Evolutionary conservation across 2,888 invertebrate species (phyloP).

Genomic region (Harpalus rubripes): DNA sequence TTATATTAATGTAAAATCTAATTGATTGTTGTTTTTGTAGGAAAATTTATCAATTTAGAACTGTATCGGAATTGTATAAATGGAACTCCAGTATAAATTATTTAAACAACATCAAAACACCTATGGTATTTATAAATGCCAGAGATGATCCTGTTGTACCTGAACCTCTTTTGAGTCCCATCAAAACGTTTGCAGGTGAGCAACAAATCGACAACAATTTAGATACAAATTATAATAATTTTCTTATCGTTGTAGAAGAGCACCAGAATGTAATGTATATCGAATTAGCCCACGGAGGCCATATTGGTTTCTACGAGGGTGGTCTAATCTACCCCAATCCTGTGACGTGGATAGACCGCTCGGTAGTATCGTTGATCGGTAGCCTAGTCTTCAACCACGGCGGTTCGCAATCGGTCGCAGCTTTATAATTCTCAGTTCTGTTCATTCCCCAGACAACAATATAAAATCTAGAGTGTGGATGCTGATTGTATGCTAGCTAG

Average conservation of each 20-base stretch:
- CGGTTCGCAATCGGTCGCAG: conserved; percentile 65
- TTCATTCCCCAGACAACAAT: conserved; percentile 3
- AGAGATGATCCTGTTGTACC: conserved; percentile 96
- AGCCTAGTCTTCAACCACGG: conserved; percentile 82
- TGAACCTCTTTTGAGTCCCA: conserved; percentile 85
- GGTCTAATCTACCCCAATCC: conserved; percentile 92
- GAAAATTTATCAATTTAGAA: conserved; percentile 87
- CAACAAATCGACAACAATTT: not conserved
- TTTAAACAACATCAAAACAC: conserved; percentile 87
- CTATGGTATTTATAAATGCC: conserved; percentile 95
- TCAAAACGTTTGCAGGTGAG: conserved; percentile 88
- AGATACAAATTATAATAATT: not conserved
- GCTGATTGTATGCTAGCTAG: too few relatives aligned
- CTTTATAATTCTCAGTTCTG: conserved; percentile 24
- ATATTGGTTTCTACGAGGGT: conserved; percentile 96
- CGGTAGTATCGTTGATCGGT: conserved; percentile 89
- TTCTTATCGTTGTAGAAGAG: conserved; percentile 78
- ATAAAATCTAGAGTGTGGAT: too few relatives aligned
- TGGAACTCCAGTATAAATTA: conserved; percentile 92
- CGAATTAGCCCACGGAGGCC: conserved; percentile 94
- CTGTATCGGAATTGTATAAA: conserved; percentile 89
- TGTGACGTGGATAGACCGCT: conserved; percentile 95
- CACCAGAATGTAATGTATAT: conserved; percentile 86
- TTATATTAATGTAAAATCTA: not conserved
- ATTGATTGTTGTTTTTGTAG: conserved; percentile 76